Conservation (phyloP, 2,888 invertebrate genomes). For the Strigamia maritima region DNA sequence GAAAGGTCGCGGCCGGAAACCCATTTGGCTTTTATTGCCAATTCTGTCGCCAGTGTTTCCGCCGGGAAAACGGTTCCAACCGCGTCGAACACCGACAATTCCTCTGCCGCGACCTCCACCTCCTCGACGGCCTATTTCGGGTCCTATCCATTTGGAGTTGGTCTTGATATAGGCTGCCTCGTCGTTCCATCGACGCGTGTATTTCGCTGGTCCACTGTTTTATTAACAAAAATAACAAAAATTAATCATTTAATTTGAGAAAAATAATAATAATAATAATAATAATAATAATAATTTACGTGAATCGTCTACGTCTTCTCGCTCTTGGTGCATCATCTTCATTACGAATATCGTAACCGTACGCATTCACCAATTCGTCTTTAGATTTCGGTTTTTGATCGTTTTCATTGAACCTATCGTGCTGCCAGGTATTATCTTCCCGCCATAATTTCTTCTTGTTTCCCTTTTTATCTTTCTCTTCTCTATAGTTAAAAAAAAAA, state of each 20-base stretch:
- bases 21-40: background rate
- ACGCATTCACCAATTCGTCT: slow-evolving; percentile 76
- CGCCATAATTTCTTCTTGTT: slow-evolving; percentile 56
- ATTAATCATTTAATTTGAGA: background rate
- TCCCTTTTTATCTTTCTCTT: slow-evolving; percentile 42
- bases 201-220: slow-evolving; percentile 85
- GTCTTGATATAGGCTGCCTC: slow-evolving; percentile 71
- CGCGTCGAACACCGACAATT: slow-evolving; percentile 41
- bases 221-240: background rate
- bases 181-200: slow-evolving; percentile 89
- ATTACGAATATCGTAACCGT: slow-evolving; percentile 91
- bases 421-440: slow-evolving; percentile 69
- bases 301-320: slow-evolving; percentile 79
- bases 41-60: background rate
- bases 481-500: slow-evolving; percentile 18
- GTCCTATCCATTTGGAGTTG: background rate
- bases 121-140: slow-evolving; percentile 7
- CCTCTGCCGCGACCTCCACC: slow-evolving; percentile 38
- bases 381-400: slow-evolving; percentile 79
- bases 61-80: slow-evolving; percentile 37
- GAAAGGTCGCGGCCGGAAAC: background rate
- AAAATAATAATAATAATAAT: background rate
- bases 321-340: slow-evolving; percentile 82
- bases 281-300: slow-evolving; percentile 56
- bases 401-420: slow-evolving; percentile 79